phyloP scores from a whole-genome alignment of 2,888 invertebrate species.

The Neoitamus cyanurus region DNA sequence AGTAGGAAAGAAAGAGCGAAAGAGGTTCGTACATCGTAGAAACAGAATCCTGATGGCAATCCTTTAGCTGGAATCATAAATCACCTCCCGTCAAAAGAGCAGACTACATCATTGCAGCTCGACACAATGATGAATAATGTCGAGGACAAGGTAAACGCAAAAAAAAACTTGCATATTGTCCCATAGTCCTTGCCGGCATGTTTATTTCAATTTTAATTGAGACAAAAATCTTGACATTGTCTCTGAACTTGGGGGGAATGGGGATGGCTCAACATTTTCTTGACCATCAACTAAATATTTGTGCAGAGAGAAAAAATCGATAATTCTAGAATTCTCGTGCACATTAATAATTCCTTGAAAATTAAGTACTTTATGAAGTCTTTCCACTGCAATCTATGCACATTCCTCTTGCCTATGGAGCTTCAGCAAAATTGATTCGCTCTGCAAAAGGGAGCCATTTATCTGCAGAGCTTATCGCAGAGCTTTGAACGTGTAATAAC shows the following conservation, averaged over 20 bases:
- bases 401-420: neutral
- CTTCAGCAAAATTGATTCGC: neutral
- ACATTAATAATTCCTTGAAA: neutral
- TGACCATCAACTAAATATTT: neutral
- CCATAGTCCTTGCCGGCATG: neutral
- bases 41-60: neutral
- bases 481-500: neutral
- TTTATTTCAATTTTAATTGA: neutral
- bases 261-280: neutral
- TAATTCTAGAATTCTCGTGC: neutral
- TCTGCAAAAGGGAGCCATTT: neutral
- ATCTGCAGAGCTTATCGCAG: neutral
- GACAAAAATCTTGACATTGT: neutral
- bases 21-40: neutral
- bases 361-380: neutral
- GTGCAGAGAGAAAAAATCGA: slow-evolving; percentile 3
- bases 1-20: neutral
- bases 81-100: neutral
- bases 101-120: neutral
- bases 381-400: neutral
- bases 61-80: neutral
- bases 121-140: neutral
- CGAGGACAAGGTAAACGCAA: neutral
- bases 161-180: neutral
- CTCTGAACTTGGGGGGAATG: neutral